Evolutionary conservation across 2,113 vertebrate genomes (phyloP).

Genomic region (Rhinolophus ferrumequinum): DNA sequence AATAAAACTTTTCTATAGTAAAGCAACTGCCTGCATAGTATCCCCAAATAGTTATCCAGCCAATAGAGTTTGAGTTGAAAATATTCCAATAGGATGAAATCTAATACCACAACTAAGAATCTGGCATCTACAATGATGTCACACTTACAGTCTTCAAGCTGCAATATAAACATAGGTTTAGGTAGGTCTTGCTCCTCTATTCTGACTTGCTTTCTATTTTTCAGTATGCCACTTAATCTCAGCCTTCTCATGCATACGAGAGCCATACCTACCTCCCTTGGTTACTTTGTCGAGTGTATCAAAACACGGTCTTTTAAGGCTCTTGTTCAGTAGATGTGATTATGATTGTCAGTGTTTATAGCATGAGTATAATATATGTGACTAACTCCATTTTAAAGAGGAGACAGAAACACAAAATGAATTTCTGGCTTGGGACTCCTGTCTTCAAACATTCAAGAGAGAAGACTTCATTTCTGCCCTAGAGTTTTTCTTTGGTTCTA

Average conservation of each 20-base stretch:
- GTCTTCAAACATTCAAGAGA: background rate
- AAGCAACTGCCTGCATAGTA: background rate
- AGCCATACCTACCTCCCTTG: background rate
- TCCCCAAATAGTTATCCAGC: background rate
- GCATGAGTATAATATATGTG: background rate
- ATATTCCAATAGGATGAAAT: background rate
- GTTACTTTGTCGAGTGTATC: background rate
- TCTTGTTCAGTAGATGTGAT: background rate
- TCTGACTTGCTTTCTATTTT: constrained; percentile 16
- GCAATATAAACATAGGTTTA: background rate
- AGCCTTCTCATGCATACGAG: background rate
- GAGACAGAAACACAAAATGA: constrained; percentile 6
- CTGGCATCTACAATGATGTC: background rate
- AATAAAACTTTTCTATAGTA: background rate
- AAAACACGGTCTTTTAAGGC: background rate
- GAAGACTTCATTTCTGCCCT: background rate
- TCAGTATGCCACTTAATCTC: background rate
- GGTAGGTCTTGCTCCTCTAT: background rate
- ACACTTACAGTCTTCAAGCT: background rate
- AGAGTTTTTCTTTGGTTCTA: constrained; percentile 3
- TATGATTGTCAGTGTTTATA: background rate
- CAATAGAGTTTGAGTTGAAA: background rate
- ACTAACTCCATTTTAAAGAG: background rate
- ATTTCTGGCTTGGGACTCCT: background rate
- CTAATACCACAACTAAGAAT: background rate